Evolutionary conservation across 2,888 invertebrate species (phyloP).

Genomic region (Microplitis manilae): DNA sequence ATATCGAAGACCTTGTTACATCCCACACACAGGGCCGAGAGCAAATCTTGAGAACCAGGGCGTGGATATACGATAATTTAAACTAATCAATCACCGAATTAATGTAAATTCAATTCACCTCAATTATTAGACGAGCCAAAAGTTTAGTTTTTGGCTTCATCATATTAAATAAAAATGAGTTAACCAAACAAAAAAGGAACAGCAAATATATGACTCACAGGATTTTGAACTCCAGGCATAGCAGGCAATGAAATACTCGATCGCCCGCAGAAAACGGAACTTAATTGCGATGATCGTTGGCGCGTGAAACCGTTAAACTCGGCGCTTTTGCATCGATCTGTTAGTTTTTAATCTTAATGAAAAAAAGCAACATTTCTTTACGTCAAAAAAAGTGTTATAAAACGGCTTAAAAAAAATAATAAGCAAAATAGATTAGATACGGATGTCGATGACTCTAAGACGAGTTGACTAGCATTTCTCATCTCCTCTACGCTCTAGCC

Average conservation of each 20-base stretch:
- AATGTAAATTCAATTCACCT: background rate
- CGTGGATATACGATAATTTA: constrained; percentile 3
- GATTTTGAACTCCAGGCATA: constrained; percentile 24
- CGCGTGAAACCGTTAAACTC: constrained; percentile 56
- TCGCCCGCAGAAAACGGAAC: constrained; percentile 61
- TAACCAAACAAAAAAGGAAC: background rate
- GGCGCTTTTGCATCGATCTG: constrained; percentile 29
- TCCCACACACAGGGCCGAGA: constrained; percentile 65
- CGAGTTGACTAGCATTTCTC: background rate
- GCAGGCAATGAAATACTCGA: constrained; percentile 17
- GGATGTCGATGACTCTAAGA: background rate
- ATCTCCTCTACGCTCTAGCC: background rate
- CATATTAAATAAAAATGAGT: too few relatives aligned
- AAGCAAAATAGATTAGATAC: background rate
- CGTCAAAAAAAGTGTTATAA: background rate
- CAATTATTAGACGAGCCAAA: too few relatives aligned
- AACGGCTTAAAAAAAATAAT: background rate
- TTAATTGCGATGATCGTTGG: constrained; percentile 59
- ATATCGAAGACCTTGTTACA: constrained; percentile 63
- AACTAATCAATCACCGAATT: background rate
- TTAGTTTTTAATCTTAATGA: constrained; percentile 3
- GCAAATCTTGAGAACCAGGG: constrained; percentile 21
- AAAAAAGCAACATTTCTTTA: background rate
- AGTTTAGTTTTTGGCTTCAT: too few relatives aligned
- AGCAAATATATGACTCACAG: constrained; percentile 1